A percentile compares a stretch with the other conserved stretches of the same genome.
Evolutionary conservation across 1,140 invertebrate species (phyloP).

Genomic region (Neotoxoptera formosana): DNA sequence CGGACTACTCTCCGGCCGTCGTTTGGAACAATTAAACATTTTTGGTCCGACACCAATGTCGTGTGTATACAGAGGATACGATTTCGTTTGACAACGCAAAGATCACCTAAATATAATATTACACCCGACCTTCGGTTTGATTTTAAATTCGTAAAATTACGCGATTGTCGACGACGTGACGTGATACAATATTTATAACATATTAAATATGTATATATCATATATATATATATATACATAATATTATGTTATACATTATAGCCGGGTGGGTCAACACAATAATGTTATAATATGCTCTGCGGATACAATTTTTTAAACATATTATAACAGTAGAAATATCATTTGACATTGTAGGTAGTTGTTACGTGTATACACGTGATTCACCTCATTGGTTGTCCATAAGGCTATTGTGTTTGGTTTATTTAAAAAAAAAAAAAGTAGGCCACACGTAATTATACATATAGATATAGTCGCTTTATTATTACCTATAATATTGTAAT

Average conservation of each 20-base stretch:
- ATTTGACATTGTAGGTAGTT: neutral
- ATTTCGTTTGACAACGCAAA: neutral
- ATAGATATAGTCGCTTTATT: neutral
- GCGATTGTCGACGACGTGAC: neutral
- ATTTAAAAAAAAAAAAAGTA: neutral
- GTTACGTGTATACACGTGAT: neutral
- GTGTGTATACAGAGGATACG: too few relatives aligned
- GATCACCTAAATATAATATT: neutral
- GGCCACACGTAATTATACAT: neutral
- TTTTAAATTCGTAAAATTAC: neutral
- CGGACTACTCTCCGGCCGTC: neutral
- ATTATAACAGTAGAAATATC: neutral
- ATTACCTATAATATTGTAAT: conserved; percentile 9
- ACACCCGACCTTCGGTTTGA: neutral
- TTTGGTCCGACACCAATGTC: neutral
- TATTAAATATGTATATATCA: too few relatives aligned
- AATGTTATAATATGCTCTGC: neutral
- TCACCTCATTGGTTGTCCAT: neutral
- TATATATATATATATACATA: too few relatives aligned
- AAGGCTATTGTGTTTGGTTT: neutral
- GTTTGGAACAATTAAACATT: neutral
- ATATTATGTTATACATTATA: neutral
- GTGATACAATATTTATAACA: neutral
- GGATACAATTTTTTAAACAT: neutral
- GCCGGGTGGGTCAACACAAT: neutral